phyloP scores from a whole-genome alignment of 2,888 invertebrate species.

The Euclidia mi region DNA sequence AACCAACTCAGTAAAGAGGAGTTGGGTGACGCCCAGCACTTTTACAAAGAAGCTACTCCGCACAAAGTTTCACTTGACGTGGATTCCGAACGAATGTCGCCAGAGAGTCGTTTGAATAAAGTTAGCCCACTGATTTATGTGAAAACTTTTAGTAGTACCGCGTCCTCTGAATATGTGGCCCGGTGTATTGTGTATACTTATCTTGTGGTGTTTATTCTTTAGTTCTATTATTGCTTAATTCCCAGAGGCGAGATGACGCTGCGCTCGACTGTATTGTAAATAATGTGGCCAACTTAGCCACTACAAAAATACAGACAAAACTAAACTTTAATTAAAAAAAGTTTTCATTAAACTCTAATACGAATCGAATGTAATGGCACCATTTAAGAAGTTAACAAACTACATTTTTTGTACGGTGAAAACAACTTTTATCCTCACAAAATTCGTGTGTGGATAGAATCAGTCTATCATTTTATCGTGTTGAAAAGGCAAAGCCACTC shows the following conservation, averaged over 20 bases:
- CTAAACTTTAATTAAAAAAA: slow-evolving; percentile 33
- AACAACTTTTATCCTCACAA: too few species aligned
- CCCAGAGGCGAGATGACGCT: slow-evolving; percentile 67
- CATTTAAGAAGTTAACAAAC: neutral
- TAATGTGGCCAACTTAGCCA: slow-evolving; percentile 46
- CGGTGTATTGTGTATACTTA: slow-evolving; percentile 76
- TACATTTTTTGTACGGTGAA: too few species aligned
- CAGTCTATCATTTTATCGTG: slow-evolving; percentile 6
- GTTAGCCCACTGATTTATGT: slow-evolving; percentile 88
- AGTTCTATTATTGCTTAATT: slow-evolving; percentile 73
- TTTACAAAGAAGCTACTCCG: slow-evolving; percentile 77
- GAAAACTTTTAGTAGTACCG: slow-evolving; percentile 77
- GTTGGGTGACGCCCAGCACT: slow-evolving; percentile 68
- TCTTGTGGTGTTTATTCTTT: slow-evolving; percentile 73
- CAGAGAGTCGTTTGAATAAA: slow-evolving; percentile 89
- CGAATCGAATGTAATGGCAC: slow-evolving; percentile 6
- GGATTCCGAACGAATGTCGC: slow-evolving; percentile 86
- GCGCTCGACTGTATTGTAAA: slow-evolving; percentile 49
- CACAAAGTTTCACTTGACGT: slow-evolving; percentile 82
- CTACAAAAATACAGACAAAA: slow-evolving; percentile 20
- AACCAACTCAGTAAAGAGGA: slow-evolving; percentile 59
- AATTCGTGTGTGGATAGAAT: neutral
- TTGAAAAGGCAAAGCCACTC: slow-evolving; percentile 14
- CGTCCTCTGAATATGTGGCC: slow-evolving; percentile 76
- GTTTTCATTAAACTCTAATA: neutral